A percentile compares a stretch with the other conserved stretches of the same genome.
phyloP scores from a whole-genome alignment of 1,140 invertebrate genomes.

The Meloidogyne chitwoodi region DNA sequence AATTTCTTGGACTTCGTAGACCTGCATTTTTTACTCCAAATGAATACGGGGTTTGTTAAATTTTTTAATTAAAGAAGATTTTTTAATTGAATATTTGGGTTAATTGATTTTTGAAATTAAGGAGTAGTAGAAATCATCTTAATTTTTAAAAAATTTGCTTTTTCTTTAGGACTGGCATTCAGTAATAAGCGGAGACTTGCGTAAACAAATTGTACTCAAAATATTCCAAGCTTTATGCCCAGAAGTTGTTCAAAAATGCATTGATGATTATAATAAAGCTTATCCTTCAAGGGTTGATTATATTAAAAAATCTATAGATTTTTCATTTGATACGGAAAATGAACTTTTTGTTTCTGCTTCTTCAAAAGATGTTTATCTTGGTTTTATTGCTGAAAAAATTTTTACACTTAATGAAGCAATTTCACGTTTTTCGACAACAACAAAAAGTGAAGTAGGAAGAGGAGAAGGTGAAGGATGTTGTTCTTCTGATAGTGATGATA shows the following conservation, averaged over 20 bases:
- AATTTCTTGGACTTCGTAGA: constrained; percentile 7
- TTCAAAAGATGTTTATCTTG: constrained; percentile 3
- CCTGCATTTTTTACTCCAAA: constrained; percentile 14
- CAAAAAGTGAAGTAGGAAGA: not conserved
- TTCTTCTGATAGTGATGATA: not conserved
- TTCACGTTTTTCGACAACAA: not conserved
- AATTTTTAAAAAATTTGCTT: too few species aligned
- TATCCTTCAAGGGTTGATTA: not conserved
- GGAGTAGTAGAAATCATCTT: too few species aligned
- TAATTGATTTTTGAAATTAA: too few species aligned
- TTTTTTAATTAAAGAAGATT: too few species aligned
- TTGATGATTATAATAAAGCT: not conserved
- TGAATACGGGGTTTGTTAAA: constrained; percentile 7
- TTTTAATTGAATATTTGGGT: too few species aligned
- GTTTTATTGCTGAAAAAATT: constrained; percentile 9
- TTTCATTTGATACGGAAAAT: constrained; percentile 14
- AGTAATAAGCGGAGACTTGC: constrained; percentile 4
- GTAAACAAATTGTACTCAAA: constrained; percentile 13
- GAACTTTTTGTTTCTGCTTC: not conserved
- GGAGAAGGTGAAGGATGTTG: not conserved
- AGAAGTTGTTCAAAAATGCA: not conserved
- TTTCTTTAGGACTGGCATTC: constrained; percentile 19
- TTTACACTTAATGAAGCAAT: constrained; percentile 7
- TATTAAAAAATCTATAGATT: constrained; percentile 7
- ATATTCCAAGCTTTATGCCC: constrained; percentile 17